Evolutionary conservation across 1,140 invertebrate species (phyloP), one percentile per base, ranked within the genome.

Genomic region (Diorhabda carinulata): DNA sequence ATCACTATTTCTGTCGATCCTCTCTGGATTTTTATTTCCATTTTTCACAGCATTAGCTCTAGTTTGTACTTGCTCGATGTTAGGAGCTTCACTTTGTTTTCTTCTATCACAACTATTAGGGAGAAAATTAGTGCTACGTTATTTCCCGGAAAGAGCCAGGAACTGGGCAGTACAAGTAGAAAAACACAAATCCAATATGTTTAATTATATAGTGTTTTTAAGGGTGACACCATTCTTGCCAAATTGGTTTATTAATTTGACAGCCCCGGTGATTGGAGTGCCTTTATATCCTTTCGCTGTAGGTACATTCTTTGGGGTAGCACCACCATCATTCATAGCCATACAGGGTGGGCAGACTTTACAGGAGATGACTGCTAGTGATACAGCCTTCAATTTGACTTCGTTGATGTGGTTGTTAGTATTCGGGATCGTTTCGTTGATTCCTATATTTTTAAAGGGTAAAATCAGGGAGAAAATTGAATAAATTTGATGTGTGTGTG

Each of bases 161-260:
- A 83, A 91, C 72, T 99, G 97, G 95, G 90, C 95, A 44, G 80
- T 86, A 44, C 89, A 92, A 78, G 94, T 98, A 66, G 84, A 89
- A 45, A 93, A 91, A 74, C 96, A 99, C 78, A 86, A 88, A 73
- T 89, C 94, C 69, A 91, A 98, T 82, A 83, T 99, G 66, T 87
- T 99, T 8, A 97, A 96, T 83, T 99, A 99, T 80, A 97, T 99
- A 73, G 87, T 99, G 77, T 99, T 99, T 82, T 85, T 99, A 57
- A 88, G 98, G 73, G 93, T 99, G 69, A 99, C 98, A 9, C 98
- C 98, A 63, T 92, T 99, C 75, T 83, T 99, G 67, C 98, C 98
- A 4, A 99, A 99, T 83, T 99, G 98, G 98, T 99, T 99, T 82
- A 99, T 99, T 74, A 99, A 99, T 84, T 88, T 99, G 73, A 90